Evolutionary conservation across 2,888 invertebrate species (phyloP), one percentile per base, ranked within the genome.

Genomic region (Axea sp.): DNA sequence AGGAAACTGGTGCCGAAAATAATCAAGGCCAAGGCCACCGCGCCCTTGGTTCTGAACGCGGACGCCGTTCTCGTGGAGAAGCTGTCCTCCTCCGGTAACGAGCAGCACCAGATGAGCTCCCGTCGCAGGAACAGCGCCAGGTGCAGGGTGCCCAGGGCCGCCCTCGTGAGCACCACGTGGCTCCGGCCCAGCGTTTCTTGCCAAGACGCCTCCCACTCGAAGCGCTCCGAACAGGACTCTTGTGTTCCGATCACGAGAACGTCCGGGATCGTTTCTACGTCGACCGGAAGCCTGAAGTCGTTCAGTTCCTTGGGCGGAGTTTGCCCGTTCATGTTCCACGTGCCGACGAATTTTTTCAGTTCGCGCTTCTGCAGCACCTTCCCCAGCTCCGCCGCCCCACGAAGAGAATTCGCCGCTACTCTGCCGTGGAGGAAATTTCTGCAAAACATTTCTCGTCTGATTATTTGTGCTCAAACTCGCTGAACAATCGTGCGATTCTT

Each of bases 321-420:
- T 83, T 97, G 95, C 22, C 96, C 97, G 88, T 96, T 97, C 96
- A 98, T 97, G 86, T 98, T 98, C 97, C 98, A 98, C 14, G 96
- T 95, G 3, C 96, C 97, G 59, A 97, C 93, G 90, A 96, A 97
- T 80, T 98, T 92, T 76, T 92, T 93, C 0, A 97, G 91, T 88
- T 95, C 94, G 78, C 95, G 91, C 81, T 93, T 93, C 0, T 96
- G 96, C 81, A 98, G 92, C 35, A 95, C 93, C 86, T 95, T 93
- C 80, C 94, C 94, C 60, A 98, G 89, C 85, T 98, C 97, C 9
- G 92, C 91, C 1, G 94, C 91, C 0, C 97, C 97, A 35, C 97
- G 88, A 31, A 97, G 88, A 0, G 96, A 94, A 83, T 93, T 93
- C 0, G 94, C 92, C 30, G 95, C 95, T 62, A 95, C 89, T 78